A percentile compares a stretch with the other conserved stretches of the same genome.
Conservation (phyloP, 2,888 invertebrate genomes). For the Caenorhabditis sinica region DNA sequence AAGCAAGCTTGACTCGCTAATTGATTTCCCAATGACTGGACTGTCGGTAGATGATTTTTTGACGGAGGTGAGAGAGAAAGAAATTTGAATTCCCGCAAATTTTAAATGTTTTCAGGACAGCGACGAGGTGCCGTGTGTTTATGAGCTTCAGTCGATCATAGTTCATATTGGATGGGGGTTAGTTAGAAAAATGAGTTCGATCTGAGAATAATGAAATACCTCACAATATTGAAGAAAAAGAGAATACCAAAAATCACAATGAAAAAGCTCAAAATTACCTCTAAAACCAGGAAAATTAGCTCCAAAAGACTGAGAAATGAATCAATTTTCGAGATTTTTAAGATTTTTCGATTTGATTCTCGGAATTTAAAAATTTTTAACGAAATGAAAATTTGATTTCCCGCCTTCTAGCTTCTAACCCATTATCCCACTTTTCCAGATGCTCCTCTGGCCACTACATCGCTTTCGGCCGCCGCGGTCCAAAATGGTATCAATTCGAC, state of each 20-base stretch:
- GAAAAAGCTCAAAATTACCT: too few relatives aligned
- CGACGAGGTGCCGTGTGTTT: conserved; percentile 55
- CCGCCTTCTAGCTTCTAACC: background rate
- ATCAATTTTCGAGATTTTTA: too few relatives aligned
- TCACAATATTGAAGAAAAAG: background rate
- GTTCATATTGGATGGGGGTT: conserved; percentile 91
- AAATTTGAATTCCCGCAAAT: conserved; percentile 63
- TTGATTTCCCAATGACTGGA: conserved; percentile 89
- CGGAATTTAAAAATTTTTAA: background rate
- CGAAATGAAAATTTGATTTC: background rate
- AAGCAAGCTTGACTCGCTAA: conserved; percentile 90
- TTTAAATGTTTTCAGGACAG: conserved; percentile 33
- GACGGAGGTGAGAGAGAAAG: conserved; percentile 86
- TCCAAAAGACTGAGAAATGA: too few relatives aligned
- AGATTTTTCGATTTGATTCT: too few relatives aligned
- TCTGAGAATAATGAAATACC: too few relatives aligned
- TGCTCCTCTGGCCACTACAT: conserved; percentile 92
- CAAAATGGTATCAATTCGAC: conserved; percentile 92
- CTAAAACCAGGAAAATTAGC: too few relatives aligned
- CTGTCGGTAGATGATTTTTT: conserved; percentile 91
- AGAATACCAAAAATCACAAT: too few relatives aligned
- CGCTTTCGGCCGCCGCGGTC: conserved; percentile 90
- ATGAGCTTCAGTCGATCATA: conserved; percentile 90
- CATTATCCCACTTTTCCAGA: conserved; percentile 85
- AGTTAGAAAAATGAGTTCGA: too few relatives aligned